Conservation (phyloP, 2,113 vertebrate genomes). For the Hippocampus barbouri region DNA sequence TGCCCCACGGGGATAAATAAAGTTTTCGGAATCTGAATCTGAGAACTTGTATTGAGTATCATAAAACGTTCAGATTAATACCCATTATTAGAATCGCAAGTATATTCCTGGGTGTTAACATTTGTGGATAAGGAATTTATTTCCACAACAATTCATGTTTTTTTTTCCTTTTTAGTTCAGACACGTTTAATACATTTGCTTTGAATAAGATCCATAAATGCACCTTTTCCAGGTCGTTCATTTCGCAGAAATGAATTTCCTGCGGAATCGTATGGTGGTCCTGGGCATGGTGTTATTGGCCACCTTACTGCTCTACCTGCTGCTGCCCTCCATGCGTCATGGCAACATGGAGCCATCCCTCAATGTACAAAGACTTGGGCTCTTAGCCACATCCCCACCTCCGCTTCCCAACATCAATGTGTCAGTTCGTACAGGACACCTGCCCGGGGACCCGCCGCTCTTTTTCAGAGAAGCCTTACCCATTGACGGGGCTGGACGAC, state of each 20-base stretch:
- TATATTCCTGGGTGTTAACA: not conserved
- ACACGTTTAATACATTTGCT: not conserved
- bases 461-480: slow-evolving; percentile 86
- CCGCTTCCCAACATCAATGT: slow-evolving; percentile 59
- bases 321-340: slow-evolving; percentile 77
- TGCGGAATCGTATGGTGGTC: slow-evolving; percentile 75
- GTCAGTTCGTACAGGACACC: slow-evolving; percentile 72
- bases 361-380: slow-evolving; percentile 59
- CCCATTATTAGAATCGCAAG: not conserved
- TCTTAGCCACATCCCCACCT: slow-evolving; percentile 40
- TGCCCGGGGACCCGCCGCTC: slow-evolving; percentile 74
- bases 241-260: slow-evolving; percentile 66
- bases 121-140: not conserved
- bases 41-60: not conserved
- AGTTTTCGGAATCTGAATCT: no score
- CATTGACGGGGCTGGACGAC: slow-evolving; percentile 53
- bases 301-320: slow-evolving; percentile 79
- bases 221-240: slow-evolving; percentile 26
- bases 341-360: slow-evolving; percentile 68
- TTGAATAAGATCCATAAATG: not conserved
- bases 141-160: not conserved
- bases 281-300: slow-evolving; percentile 79
- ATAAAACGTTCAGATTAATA: no score
- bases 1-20: no score
- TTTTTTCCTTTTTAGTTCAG: not conserved